Evolutionary conservation across 2,113 vertebrate species (phyloP), one percentile per base, ranked within the genome.

Genomic region (Dermatemys mawii): DNA sequence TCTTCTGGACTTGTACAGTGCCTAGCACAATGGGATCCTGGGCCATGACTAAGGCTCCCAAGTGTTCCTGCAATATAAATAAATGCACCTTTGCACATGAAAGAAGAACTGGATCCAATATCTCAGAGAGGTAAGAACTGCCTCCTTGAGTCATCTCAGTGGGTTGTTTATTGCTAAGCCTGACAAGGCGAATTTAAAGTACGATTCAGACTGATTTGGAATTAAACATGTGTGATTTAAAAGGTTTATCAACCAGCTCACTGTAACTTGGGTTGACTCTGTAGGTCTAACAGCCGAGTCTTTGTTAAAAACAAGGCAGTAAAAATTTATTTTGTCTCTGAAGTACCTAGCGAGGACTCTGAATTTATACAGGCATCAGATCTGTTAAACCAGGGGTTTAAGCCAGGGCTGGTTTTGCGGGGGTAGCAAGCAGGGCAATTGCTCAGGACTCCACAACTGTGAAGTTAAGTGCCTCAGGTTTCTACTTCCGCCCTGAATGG

Each of bases 301-400:
- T 73, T 41, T 35, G 35, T 11, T 76, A 26, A 53, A 87, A 95
- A 63, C 55, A 90, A 84, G 57, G 4, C 1, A 41, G 12, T 46
- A 96, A 57, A 78, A 94, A 93, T 32, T 78, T 76, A 94, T 83
- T 91, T 13, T 90, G 60, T 83, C 70, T 49, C 48, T 96, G 60
- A 91, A 90, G 54, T 35, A 94, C 83, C 50, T 6, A 88, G 70
- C 44, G 79, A 88, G 92, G 63, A 91, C 79, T 29, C 75, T 73
- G 11, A n/a, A 79, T 92, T 91, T 84, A 73, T 70, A 35, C 51
- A 73, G 92, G 88, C 73, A 92, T 55, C 38, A 91, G 60, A 91
- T 87, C 76, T 81, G 70, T 76, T 90, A 49, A 49, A 16, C 49
- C 49, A 49, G 49, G 49, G 49, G 49, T 49, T 49, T 49, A 49